Evolutionary conservation across 2,113 vertebrate genomes (phyloP).

Genomic region (Columba janthina): DNA sequence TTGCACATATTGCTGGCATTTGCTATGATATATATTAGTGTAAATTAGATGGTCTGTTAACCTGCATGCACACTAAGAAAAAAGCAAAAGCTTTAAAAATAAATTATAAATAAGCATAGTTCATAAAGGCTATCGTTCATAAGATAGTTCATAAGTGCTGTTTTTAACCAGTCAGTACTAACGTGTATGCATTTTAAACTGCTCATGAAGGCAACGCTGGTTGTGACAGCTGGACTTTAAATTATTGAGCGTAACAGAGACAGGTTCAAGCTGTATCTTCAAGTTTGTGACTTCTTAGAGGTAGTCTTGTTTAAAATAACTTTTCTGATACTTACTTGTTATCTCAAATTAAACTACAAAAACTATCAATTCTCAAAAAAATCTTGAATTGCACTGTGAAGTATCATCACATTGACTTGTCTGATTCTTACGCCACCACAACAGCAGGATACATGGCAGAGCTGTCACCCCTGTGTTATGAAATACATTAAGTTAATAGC

Average conservation of each 20-base stretch:
- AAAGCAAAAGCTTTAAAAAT: neutral
- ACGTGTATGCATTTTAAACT: neutral
- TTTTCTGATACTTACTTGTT: neutral
- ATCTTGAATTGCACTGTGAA: neutral
- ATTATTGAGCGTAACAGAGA: neutral
- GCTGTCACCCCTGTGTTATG: neutral
- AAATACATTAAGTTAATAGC: neutral
- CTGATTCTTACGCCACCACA: rapidly evolving
- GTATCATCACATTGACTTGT: neutral
- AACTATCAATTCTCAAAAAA: neutral
- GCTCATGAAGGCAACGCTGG: neutral
- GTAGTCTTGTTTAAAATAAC: neutral
- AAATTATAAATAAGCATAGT: neutral
- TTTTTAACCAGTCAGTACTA: neutral
- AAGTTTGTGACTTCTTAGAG: neutral
- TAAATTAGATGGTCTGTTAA: neutral
- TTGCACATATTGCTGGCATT: neutral
- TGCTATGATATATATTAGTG: neutral
- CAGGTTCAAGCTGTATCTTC: neutral
- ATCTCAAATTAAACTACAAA: neutral
- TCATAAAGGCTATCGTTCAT: neutral
- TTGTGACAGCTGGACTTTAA: neutral
- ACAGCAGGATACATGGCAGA: neutral
- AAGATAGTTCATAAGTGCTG: neutral
- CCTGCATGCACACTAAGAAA: neutral